A percentile compares a stretch with the other conserved stretches of the same genome.
Conservation (phyloP, 2,113 vertebrate genomes). For the Datnioides undecimradiatus region DNA sequence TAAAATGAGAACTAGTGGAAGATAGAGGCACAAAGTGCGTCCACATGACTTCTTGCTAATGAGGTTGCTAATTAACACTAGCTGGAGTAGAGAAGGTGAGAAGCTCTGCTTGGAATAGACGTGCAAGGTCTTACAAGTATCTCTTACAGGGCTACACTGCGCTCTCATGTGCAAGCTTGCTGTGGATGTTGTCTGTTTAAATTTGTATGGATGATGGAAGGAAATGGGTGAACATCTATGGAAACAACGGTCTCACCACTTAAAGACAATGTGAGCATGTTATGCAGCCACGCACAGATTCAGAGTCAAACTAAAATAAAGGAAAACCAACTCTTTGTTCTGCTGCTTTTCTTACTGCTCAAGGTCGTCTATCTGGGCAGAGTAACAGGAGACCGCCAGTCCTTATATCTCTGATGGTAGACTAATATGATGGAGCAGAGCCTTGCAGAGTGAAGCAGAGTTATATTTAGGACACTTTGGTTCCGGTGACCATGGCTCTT, state of each 20-base stretch:
- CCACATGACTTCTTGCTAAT: constrained; percentile 77
- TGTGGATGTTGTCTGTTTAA: constrained; percentile 44
- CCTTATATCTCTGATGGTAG: constrained; percentile 52
- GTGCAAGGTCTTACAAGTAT: constrained; percentile 77
- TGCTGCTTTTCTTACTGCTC: constrained; percentile 23
- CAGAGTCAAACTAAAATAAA: constrained; percentile 8
- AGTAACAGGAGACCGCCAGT: constrained; percentile 41
- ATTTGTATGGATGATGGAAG: constrained; percentile 29
- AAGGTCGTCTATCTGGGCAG: constrained; percentile 39
- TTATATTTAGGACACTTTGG: constrained; percentile 78
- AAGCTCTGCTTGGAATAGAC: constrained; percentile 82
- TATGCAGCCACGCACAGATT: background rate
- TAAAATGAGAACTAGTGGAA: constrained; percentile 60
- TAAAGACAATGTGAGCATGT: background rate
- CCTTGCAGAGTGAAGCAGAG: constrained; percentile 47
- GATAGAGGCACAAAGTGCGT: constrained; percentile 62
- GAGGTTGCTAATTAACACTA: constrained; percentile 83
- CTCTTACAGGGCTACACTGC: constrained; percentile 20
- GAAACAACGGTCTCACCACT: background rate
- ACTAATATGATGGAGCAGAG: constrained; percentile 72
- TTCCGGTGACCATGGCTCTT: constrained; percentile 67
- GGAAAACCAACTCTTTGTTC: constrained; percentile 4
- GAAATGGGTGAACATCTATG: constrained; percentile 4
- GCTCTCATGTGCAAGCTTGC: constrained; percentile 33
- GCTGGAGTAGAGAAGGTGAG: constrained; percentile 81